Evolutionary conservation across 2,113 vertebrate species (phyloP), one percentile per base, ranked within the genome.

Genomic region (Empidonax alnorum): DNA sequence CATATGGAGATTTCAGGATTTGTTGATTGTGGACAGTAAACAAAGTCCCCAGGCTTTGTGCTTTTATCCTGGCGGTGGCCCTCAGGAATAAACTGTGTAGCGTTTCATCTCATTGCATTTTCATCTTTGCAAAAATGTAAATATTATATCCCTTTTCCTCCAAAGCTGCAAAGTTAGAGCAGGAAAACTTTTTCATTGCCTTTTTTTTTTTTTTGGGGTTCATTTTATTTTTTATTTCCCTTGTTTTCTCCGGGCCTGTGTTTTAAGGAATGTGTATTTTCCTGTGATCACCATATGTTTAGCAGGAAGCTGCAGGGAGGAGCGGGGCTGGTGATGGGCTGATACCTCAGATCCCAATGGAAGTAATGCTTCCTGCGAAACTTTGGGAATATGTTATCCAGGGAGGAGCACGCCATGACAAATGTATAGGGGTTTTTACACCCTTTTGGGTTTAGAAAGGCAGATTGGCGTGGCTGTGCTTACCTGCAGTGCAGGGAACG

Each of bases 1-100:
- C 97, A 96, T 98, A 97, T 98, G 97, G 97, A 97, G 90, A 98
- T 97, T 96, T 91, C 52, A 75, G 93, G 95, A 97, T 97, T 97
- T 98, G 97, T 97, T 97, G 96, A 97, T 97, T 97, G 97, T 96
- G 97, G 97, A 95, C 97, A 96, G 96, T 97, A 97, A 98, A 97
- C 96, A 98, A 97, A 95, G 92, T 97, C 92, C 91, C 91, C 78
- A 47, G 84, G 94, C 97, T 97, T 97, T 96, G 69, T 89, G 85
- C 95, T 97, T 98, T 97, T 97, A 97, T 97, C 96, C 96, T 84
- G 47, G 87, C 52, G 80, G 95, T 96, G 96, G 95, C 96, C 97
- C 94, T 97, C 93, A 96, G 93, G 97, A 97, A 95, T 97, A 93
- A 96, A 96, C 91, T 47, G 17, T 30, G 67, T 46, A 59, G 33